phyloP scores from a whole-genome alignment of 2,113 vertebrate genomes.

The Gambusia affinis region DNA sequence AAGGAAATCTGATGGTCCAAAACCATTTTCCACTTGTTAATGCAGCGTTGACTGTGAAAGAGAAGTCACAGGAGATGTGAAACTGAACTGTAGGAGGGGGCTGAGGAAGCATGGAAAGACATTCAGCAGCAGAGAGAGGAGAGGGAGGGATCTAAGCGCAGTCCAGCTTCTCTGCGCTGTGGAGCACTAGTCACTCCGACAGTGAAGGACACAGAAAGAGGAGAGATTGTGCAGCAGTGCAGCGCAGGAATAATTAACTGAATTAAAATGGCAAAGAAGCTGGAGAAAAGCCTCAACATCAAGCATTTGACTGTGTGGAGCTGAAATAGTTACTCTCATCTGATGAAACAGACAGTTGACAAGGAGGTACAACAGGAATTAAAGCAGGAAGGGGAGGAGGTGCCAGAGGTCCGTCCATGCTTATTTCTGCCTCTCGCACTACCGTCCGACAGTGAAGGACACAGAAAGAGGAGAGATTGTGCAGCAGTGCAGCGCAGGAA shows the following conservation, averaged over 20 bases:
- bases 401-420: too few relatives aligned
- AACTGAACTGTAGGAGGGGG: conserved; percentile 9
- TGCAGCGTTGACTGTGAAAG: background rate
- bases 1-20: background rate
- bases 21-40: background rate
- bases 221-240: conserved; percentile 11
- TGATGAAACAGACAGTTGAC: too few relatives aligned
- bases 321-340: too few relatives aligned
- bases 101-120: conserved; percentile 25
- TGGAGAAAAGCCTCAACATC: too few relatives aligned
- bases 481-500: conserved; percentile 13
- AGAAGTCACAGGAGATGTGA: background rate
- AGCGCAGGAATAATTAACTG: background rate
- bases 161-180: conserved; percentile 53
- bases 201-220: conserved; percentile 52
- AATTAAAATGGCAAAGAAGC: conserved; percentile 10
- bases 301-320: too few relatives aligned
- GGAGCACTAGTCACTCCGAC: conserved; percentile 47
- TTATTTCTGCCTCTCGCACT: too few relatives aligned
- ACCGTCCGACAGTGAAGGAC: conserved; percentile 61
- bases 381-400: too few relatives aligned
- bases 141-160: conserved; percentile 37
- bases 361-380: too few relatives aligned
- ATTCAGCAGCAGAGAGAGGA: conserved; percentile 17
- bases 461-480: conserved; percentile 12